A percentile compares a stretch with the other conserved stretches of the same genome.
Evolutionary conservation across 2,797 vertebrate genomes (phyloP).

Genomic region (Sebastes goodei): DNA sequence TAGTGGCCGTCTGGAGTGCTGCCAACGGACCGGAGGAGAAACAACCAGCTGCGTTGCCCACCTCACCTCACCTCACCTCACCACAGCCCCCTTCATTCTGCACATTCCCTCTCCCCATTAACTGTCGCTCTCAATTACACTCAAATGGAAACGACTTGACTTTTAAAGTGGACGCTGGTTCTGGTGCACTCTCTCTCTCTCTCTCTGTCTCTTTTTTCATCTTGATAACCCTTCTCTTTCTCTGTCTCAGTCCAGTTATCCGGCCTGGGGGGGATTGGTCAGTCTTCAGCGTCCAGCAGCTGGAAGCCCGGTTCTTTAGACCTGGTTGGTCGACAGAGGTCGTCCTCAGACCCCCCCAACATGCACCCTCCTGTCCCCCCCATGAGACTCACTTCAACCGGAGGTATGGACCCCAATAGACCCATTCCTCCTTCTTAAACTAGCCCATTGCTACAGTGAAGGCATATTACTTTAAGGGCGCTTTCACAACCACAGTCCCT

Average conservation of each 20-base stretch:
- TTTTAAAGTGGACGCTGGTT: conserved; percentile 26
- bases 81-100: conserved; percentile 36
- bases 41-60: conserved; percentile 31
- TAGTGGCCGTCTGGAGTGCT: conserved; percentile 46
- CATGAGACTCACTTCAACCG: conserved; percentile 90
- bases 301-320: conserved; percentile 93
- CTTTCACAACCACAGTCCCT: no score
- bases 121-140: conserved; percentile 49
- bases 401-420: conserved; percentile 81
- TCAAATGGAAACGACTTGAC: conserved; percentile 22
- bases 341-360: conserved; percentile 98
- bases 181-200: neutral
- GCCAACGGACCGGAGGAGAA: conserved; percentile 45
- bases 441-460: neutral
- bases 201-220: neutral
- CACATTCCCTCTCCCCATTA: conserved; percentile 55
- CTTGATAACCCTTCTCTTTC: conserved; percentile 33
- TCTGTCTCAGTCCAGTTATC: conserved; percentile 85
- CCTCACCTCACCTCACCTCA: neutral
- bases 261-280: conserved; percentile 84
- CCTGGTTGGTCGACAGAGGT: conserved; percentile 92
- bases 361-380: conserved; percentile 93
- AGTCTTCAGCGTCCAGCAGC: conserved; percentile 84
- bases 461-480: neutral
- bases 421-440: neutral